phyloP scores from a whole-genome alignment of 2,113 vertebrate species.

The Emydocephalus ijimae region DNA sequence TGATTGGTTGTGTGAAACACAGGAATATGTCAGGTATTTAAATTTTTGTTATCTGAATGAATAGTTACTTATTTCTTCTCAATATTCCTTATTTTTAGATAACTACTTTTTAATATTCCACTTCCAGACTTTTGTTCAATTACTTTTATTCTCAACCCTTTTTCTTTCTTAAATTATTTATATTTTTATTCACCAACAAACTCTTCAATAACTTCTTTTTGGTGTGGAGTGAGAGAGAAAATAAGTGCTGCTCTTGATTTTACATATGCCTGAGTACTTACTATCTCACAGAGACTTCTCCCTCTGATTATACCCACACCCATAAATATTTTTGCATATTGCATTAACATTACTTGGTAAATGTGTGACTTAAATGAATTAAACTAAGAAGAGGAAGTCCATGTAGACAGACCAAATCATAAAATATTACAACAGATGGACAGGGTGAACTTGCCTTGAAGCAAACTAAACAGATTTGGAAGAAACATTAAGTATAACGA shows the following conservation, averaged over 20 bases:
- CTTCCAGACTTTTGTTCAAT: background rate
- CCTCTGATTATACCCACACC: background rate
- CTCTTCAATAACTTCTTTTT: background rate
- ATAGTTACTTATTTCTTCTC: background rate
- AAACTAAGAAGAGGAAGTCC: background rate
- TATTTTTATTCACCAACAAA: background rate
- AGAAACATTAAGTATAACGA: slow-evolving; percentile 6
- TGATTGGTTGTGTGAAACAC: background rate
- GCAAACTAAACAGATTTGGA: slow-evolving; percentile 3
- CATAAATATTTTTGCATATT: background rate
- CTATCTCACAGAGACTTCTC: background rate
- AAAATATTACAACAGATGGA: background rate
- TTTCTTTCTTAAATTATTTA: background rate
- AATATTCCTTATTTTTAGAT: background rate
- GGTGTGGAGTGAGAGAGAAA: background rate
- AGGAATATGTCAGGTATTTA: background rate
- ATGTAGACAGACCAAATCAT: background rate
- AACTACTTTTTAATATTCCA: background rate
- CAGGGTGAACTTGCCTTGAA: background rate
- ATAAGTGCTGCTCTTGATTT: background rate
- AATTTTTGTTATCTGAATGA: background rate
- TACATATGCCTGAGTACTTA: background rate
- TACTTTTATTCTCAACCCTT: background rate
- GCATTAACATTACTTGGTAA: background rate
- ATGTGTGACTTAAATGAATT: background rate